phyloP scores from a whole-genome alignment of 2,113 vertebrate genomes.

The Setophaga kirtlandii region DNA sequence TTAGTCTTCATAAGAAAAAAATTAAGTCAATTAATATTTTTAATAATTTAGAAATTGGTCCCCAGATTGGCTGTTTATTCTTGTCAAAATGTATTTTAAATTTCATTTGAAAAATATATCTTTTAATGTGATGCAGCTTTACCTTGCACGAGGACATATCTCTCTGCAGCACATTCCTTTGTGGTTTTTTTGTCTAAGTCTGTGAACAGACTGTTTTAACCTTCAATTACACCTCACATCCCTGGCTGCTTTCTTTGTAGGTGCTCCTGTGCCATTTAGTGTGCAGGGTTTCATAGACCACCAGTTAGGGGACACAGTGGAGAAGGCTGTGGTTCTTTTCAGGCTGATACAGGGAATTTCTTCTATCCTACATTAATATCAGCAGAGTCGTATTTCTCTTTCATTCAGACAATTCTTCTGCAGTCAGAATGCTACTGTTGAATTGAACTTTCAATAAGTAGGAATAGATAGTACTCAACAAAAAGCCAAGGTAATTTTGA shows the following conservation, averaged over 20 bases:
- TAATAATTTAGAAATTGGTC: not conserved
- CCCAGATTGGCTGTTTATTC: not conserved
- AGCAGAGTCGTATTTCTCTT: not conserved
- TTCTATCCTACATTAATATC: not conserved
- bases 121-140: not conserved
- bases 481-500: not conserved
- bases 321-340: not conserved
- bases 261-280: not conserved
- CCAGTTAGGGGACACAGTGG: too few relatives aligned
- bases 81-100: not conserved
- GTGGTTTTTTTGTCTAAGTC: not conserved
- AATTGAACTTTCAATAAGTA: not conserved
- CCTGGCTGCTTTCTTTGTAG: not conserved
- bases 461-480: not conserved
- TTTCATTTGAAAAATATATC: not conserved
- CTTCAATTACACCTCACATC: not conserved
- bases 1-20: not conserved
- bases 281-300: not conserved
- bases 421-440: not conserved
- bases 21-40: not conserved
- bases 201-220: not conserved
- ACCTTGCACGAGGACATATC: not conserved
- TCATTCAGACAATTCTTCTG: not conserved
- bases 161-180: not conserved
- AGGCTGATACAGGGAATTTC: not conserved